Evolutionary conservation across 2,888 invertebrate genomes (phyloP), one percentile per base, ranked within the genome.

Genomic region (Tetanocera ferruginea): DNA sequence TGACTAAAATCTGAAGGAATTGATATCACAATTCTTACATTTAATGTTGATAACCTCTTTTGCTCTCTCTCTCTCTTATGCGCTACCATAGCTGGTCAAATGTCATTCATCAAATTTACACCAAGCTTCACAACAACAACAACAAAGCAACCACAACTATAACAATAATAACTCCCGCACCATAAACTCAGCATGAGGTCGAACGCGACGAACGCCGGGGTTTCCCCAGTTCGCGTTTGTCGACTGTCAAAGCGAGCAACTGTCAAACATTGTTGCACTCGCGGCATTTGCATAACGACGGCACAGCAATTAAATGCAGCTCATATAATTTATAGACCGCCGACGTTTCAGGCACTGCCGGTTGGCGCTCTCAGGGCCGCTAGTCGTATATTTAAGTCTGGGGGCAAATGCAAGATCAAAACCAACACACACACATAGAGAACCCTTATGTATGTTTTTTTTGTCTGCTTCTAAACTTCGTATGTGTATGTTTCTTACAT

Each of bases 41-140:
- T 43, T 23, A 69, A 28, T 28, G 43, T 60, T 31, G 1, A 14
- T 31, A n/a, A n/a, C n/a, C 28, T 25, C 28, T 28, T 11, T 14
- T 1, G 11, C 43, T 14, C 14, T 43, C 11, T 1, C 14, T 31
- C 5, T 43, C n/a, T 43, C 34, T 34, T 37, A 19, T 17, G 6
- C 51, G 52, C 11, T 71, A 60, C 43, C 34, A 57, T 23, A 55
- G 72, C 66, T 70, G 49, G 11, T 71, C 66, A 70, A 74, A 73
- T 78, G 80, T 69, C 78, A 80, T 82, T 82, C 80, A 81, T 82
- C 81, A 82, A 77, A 72, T 81, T 80, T 80, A 82, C 81, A 80
- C 81, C 78, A 79, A 28, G 60, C 9, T 14, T 5, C 6, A 11
- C 1, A 34, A 19, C 49, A 43, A 37, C 31, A 64, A 57, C 64